Base-by-base conservation (phyloP, 2,113 vertebrate genomes). In the Pao palembangensis region DNA sequence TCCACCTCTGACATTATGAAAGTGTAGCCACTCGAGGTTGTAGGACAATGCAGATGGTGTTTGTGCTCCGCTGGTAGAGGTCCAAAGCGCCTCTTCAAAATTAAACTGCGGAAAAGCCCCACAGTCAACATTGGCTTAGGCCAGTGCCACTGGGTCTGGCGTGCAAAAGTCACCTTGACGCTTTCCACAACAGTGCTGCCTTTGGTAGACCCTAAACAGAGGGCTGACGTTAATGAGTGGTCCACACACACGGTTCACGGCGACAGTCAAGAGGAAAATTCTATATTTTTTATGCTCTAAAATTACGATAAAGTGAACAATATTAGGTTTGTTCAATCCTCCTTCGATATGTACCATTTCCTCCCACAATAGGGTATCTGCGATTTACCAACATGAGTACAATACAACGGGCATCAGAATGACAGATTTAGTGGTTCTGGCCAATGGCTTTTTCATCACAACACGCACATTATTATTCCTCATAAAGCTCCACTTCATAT, bases 141-240 rank as follows among this genome's bases (percentile, higher is more conserved):
- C 76, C 43, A 70, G 72, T 73, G 71, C 81, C 58, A 69, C 75
- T 78, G 74, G 72, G 72, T 73, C 57, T 67, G 76, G 79, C 78
- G 72, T 76, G 69, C 73, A 58, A 81, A 88, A 89, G 89, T 90
- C 88, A 91, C 87, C 88, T 90, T 91, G 85, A 84, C 83, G 79
- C 79, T 79, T 84, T 80, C 72, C 58, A 73, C 71, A 74, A 67
- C 72, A 55, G 67, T 42, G 62, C 60, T 72, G 80, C 82, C 69
- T 62, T 84, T 81, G 76, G 72, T 68, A 47, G 81, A 61, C 73
- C 86, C 85, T 84, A 87, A 87, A 83, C 77, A 80, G 58, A 73
- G 60, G 51, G 64, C 62, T 66, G 78, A 85, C 71, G 76, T 79
- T 75, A 78, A 62, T 79, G 76, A 82, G 77, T 85, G 84, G 84